Base-by-base conservation (phyloP, 2,113 vertebrate species). In the Chroicocephalus ridibundus region DNA sequence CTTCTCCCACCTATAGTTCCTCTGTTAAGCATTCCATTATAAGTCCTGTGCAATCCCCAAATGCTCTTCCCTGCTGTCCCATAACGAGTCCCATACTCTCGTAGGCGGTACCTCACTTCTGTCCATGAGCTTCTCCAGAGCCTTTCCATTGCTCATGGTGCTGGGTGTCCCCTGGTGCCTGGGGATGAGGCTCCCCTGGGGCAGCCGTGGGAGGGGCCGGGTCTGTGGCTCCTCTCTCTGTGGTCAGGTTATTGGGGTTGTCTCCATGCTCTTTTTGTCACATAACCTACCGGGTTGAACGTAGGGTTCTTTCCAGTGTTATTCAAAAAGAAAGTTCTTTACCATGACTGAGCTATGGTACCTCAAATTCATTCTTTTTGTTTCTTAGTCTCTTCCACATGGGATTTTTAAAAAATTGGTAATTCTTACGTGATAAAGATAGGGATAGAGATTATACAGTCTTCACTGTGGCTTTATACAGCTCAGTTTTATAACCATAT, bases 401-500 rank as follows among this genome's bases (percentile, higher is more conserved):
- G 22, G 1, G 6, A 52, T 4, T 52, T 22, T 51, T 34, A 13
- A 52, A 34, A 21, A n/a, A 40, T 14, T 20, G 5, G 8, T 11
- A 26, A 5, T 27, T 78, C 70, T 84, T 22, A 15, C 31, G 36
- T 66, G 46, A 60, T 57, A 68, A 87, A 85, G 51, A 22, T 71
- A 44, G n/a, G 27, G 19, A 22, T 44, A 88, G 60, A 74, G 38
- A 62, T 95, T 74, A 61, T 57, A 51, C 25, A 62, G 0, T 66
- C n/a, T 69, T 68, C 51, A 49, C 65, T 47, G 69, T 82, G 57
- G 20, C 24, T 55, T 86, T 21, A 40, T 51, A 76, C 14, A 76
- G 49, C 34, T 89, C 52, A 52, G 90, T 94, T 96, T 95, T 75
- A 34, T 93, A 89, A 94, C 44, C 49, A 12, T 82, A 71, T 84